Evolutionary conservation across 2,113 vertebrate genomes (phyloP), one percentile per base, ranked within the genome.

Genomic region (Mugil cephalus): DNA sequence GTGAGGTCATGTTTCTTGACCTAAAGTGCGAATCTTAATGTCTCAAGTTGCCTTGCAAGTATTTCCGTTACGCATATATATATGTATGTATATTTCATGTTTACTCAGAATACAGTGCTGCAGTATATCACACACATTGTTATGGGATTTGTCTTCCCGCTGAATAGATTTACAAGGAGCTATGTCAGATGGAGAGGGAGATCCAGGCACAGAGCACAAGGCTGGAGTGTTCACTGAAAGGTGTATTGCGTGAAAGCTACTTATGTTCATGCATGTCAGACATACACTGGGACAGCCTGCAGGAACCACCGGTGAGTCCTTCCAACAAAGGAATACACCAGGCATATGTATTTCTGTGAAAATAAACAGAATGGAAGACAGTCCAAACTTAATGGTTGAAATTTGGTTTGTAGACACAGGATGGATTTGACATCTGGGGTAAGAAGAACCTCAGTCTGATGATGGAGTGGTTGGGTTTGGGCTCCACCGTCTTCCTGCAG

Each of bases 391-490:
- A 51, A 62, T 0, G 1, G 6, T 77, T 58, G 39, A 34, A 8
- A n/a, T 48, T n/a, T 73, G 3, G 18, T 76, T 69, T 76, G 12
- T 69, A 96, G 95, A 74, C 68, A 2, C 13, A 52, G 8, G 82
- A 91, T 83, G 92, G 14, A 39, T 91, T 76, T 86, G 10, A 50
- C 69, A 54, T 6, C 5, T 54, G 8, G 15, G 6, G 34, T 14
- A 4, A 60, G 51, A 83, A 73, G 74, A 93, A 61, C 64, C n/a
- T 42, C 4, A 94, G 92, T 10, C 0, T 93, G 83, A 94, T 98
- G 48, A 79, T 94, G 52, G 96, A 97, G 36, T 98, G 97, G 96
- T 89, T 99, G 82, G 95, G 95, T 50, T 84, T 96, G 43, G 93
- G 93, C 60, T 70, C 72, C 21, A 79, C 85, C 2, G 42, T 82